Evolutionary conservation across 2,113 vertebrate genomes (phyloP).

Genomic region (Bothrops jararaca): DNA sequence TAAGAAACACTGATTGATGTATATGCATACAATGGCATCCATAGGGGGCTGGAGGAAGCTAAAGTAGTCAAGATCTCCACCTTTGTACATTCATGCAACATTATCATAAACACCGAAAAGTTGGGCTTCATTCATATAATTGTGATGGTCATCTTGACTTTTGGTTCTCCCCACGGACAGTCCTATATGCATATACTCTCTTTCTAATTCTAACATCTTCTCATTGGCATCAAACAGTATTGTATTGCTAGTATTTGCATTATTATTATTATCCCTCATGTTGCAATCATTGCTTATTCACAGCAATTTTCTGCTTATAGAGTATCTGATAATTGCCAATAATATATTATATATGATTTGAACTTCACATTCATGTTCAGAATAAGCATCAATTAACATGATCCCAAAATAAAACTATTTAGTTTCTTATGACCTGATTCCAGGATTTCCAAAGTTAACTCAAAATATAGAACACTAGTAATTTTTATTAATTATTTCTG

Average conservation of each 20-base stretch:
- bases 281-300: neutral
- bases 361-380: neutral
- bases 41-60: neutral
- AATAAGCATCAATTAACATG: neutral
- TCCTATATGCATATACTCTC: neutral
- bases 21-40: neutral
- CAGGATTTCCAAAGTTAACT: conserved; percentile 61
- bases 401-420: conserved; percentile 44
- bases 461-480: conserved; percentile 68
- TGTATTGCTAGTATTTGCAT: neutral
- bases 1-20: neutral
- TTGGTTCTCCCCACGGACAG: neutral
- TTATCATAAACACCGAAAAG: neutral
- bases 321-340: neutral
- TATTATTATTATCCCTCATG: neutral
- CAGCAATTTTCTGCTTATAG: neutral
- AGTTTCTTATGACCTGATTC: conserved; percentile 61
- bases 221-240: neutral
- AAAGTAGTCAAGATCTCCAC: neutral
- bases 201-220: neutral
- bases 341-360: neutral
- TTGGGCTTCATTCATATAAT: neutral
- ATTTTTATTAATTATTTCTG: conserved; percentile 73
- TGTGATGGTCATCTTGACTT: neutral
- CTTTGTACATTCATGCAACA: neutral